phyloP scores from a whole-genome alignment of 1,140 invertebrate genomes.

The Teleogryllus occipitalis region DNA sequence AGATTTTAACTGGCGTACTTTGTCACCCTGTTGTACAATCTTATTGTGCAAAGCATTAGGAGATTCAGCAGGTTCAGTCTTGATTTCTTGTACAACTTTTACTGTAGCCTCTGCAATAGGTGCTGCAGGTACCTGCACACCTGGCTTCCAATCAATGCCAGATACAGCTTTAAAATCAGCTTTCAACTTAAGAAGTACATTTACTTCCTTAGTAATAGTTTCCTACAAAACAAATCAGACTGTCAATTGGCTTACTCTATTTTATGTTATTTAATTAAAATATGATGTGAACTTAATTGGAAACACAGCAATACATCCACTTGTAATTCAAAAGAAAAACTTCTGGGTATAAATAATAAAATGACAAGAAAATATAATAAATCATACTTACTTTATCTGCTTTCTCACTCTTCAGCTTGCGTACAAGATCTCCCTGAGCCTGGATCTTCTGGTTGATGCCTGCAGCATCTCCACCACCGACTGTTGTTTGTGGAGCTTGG shows the following conservation, averaged over 20 bases:
- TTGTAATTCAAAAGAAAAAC: too few relatives aligned
- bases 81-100: background rate
- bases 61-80: background rate
- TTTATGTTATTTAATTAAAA: too few relatives aligned
- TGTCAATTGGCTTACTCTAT: background rate
- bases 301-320: too few relatives aligned
- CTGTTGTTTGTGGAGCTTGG: slow-evolving; percentile 10
- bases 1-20: slow-evolving; percentile 54
- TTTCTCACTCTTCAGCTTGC: slow-evolving; percentile 38
- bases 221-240: background rate
- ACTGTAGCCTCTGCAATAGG: background rate
- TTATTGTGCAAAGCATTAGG: slow-evolving; percentile 40
- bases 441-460: slow-evolving; percentile 18
- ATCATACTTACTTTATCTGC: slow-evolving; percentile 26
- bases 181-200: slow-evolving; percentile 60
- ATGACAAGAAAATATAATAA: background rate
- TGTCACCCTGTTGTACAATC: slow-evolving; percentile 62
- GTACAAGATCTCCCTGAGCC: slow-evolving; percentile 39
- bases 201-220: slow-evolving; percentile 52
- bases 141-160: slow-evolving; percentile 56
- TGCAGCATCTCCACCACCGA: background rate
- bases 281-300: too few relatives aligned
- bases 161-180: slow-evolving; percentile 55
- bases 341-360: too few relatives aligned
- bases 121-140: slow-evolving; percentile 27